A percentile compares a stretch with the other conserved stretches of the same genome.
phyloP scores from a whole-genome alignment of 2,797 vertebrate genomes.

The Anniella stebbinsi region DNA sequence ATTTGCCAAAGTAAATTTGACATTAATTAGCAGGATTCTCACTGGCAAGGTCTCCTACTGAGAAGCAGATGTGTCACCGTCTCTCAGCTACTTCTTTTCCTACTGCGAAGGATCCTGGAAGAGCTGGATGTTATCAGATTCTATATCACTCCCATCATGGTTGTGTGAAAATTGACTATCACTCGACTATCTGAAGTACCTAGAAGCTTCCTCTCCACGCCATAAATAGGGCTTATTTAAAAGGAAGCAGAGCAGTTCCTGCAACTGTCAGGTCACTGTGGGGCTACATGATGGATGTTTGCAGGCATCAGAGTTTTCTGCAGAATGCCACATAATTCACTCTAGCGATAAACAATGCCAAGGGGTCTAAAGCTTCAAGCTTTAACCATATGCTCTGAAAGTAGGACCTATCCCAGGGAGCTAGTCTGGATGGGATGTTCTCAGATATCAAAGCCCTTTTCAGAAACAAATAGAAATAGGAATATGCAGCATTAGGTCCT shows the following conservation, averaged over 20 bases:
- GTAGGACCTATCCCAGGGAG: background rate
- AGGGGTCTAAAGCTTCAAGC: too few species aligned
- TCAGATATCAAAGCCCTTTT: background rate
- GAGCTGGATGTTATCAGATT: slow-evolving; percentile 28
- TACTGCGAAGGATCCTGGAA: slow-evolving; percentile 23
- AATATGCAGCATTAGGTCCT: background rate
- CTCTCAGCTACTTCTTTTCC: slow-evolving; percentile 69
- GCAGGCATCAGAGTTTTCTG: rapidly evolving
- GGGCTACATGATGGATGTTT: background rate
- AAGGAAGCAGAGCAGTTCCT: slow-evolving; percentile 33
- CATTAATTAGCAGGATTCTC: slow-evolving; percentile 74
- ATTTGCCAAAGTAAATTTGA: slow-evolving; percentile 75
- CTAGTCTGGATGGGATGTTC: too few species aligned
- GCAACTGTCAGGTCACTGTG: slow-evolving; percentile 23
- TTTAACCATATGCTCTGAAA: background rate
- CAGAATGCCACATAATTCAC: rapidly evolving
- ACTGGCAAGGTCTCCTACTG: slow-evolving; percentile 58
- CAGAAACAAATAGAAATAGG: background rate
- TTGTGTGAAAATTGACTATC: slow-evolving; percentile 58
- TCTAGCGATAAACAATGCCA: background rate
- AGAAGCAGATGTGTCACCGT: slow-evolving; percentile 62
- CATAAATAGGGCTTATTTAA: slow-evolving; percentile 25
- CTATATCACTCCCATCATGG: slow-evolving; percentile 21
- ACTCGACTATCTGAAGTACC: slow-evolving; percentile 15
- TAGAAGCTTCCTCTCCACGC: slow-evolving; percentile 14